phyloP scores from a whole-genome alignment of 2,888 invertebrate species.

The Macropis europaea region DNA sequence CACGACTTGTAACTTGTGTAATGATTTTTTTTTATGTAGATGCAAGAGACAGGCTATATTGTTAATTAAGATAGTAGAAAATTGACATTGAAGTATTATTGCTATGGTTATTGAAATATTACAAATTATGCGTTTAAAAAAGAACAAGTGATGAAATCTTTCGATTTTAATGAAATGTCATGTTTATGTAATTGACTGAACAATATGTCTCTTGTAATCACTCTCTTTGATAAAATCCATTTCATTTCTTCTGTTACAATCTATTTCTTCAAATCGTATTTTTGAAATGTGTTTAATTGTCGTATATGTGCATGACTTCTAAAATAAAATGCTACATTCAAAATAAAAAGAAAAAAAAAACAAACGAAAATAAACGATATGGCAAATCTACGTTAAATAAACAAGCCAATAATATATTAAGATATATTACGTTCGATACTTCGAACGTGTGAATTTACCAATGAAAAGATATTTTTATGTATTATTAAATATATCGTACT shows the following conservation, averaged over 20 bases:
- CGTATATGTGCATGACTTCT: not conserved
- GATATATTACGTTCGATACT: slow-evolving; percentile 2
- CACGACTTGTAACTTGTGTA: not conserved
- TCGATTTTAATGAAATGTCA: not conserved
- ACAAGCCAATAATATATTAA: slow-evolving; percentile 12
- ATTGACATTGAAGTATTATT: slow-evolving; percentile 7
- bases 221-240: slow-evolving; percentile 1
- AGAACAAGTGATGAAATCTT: not conserved
- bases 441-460: slow-evolving; percentile 51
- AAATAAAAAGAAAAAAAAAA: slow-evolving; percentile 4
- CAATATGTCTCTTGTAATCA: not conserved
- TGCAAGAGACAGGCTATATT: not conserved
- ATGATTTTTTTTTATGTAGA: not conserved
- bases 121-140: not conserved
- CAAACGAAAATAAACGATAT: slow-evolving; percentile 1
- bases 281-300: not conserved
- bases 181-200: not conserved
- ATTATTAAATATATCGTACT: slow-evolving; percentile 44
- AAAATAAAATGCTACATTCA: not conserved
- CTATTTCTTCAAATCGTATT: not conserved
- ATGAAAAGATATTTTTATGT: slow-evolving; percentile 53
- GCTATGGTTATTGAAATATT: not conserved
- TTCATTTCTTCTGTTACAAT: not conserved
- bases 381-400: slow-evolving; percentile 23
- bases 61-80: slow-evolving; percentile 3